Evolutionary conservation across 2,113 vertebrate species (phyloP), one percentile per base, ranked within the genome.

Genomic region (Podarcis raffonei): DNA sequence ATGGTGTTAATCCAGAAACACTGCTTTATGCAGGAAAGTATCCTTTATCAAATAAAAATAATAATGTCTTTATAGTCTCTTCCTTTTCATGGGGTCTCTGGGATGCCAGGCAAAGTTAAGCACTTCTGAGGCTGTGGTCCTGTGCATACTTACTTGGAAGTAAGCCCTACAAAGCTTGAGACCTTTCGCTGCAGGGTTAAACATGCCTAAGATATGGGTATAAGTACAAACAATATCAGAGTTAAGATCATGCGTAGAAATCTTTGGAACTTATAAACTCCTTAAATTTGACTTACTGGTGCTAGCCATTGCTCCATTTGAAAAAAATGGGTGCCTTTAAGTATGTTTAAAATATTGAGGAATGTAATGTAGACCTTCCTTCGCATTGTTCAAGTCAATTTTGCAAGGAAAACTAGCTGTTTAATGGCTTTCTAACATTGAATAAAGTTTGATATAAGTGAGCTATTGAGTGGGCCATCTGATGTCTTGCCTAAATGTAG

Each of bases 11-110:
- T 92, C 98, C 97, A 0, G 83, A 96, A 94, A 94, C 96, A 12
- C 96, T 99, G 9, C 92, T 88, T 94, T 99, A 99, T 1, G 99
- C 99, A 71, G 99, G 99, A 35, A 95, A 83, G 99, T 99, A 99
- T 99, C 99, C 98, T 99, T 98, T 92, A 23, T 84, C 53, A 48
- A 86, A 27, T 39, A 42, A 42, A 42, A 42, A 42, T 42, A 42
- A 42, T 42, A 42, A 42, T 42, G 42, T 68, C n/a, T 16, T 25
- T 59, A 30, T 35, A 72, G 35, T 30, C 16, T 4, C n/a, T 81
- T 65, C 22, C 9, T 59, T 84, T 13, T 59, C 22, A 35, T 57
- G n/a, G 42, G 23, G 22, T 83, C 62, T 82, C 57, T 66, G 22
- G 32, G 6, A 18, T n/a, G 53, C 69, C 69, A 35, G 48, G 23